Evolutionary conservation across 2,113 vertebrate species (phyloP), one percentile per base, ranked within the genome.

Genomic region (Galemys pyrenaicus): DNA sequence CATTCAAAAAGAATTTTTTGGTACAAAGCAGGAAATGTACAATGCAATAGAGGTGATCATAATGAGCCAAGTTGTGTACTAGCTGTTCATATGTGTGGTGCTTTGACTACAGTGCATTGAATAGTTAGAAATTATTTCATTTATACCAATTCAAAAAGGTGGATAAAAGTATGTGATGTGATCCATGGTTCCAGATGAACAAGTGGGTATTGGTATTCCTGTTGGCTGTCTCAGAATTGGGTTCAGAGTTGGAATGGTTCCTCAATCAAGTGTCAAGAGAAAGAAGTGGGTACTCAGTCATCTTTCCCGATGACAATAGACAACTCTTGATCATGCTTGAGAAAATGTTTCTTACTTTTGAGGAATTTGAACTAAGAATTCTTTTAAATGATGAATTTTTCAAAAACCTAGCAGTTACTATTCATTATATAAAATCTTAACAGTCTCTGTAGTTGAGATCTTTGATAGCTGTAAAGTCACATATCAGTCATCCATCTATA

Each of bases 71-170:
- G 51, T 8, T 73, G 62, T 30, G 3, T 46, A 32, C 24, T 11
- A 39, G 22, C 24, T 58, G 39, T 70, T 89, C 3, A 2, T 28
- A 20, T 30, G 9, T 37, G 3, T 37, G 35, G 15, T 19, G 20
- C n/a, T 75, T 75, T 64, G 37, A 80, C 67, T 56, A 6, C 3
- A 19, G 6, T 44, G 39, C 26, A 62, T 24, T 28, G 30, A 84
- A 30, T 70, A 73, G 2, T 58, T 37, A 46, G 10, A 73, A 20
- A 32, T 90, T 16, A 85, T 67, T 91, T 65, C 60, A 32, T 74
- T 64, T 54, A 54, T 77, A n/a, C 26, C 56, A 94, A 58, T 37
- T 93, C 41, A 90, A 92, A 64, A 92, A 89, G 71, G 84, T 35
- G 41, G 16, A 11, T 62, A 28, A 67, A 74, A 75, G n/a, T 89